These are phyloP conservation scores for Nebria salina DNA, from an alignment of 2,888 invertebrate genomes.

Conservation along the genomic window DNA sequence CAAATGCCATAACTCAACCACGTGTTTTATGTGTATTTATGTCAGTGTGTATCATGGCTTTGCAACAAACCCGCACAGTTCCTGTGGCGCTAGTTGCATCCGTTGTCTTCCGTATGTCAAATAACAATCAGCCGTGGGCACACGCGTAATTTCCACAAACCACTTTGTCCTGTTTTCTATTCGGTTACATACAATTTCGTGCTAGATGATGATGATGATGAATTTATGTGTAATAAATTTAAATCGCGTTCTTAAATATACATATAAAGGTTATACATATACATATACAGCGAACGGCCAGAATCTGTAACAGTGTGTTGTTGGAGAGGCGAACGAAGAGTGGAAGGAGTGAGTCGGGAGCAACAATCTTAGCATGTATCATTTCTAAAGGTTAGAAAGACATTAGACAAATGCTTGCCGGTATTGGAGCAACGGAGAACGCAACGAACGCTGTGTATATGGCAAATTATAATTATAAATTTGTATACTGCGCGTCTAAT, in stretches of 20 bases:
- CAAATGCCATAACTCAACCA: slow-evolving; percentile 21
- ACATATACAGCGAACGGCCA: too few species aligned
- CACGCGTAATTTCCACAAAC: background rate
- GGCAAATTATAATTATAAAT: slow-evolving; percentile 43
- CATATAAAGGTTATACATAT: too few species aligned
- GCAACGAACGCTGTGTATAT: background rate
- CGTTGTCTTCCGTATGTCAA: slow-evolving; percentile 1
- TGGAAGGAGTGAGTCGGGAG: too few species aligned
- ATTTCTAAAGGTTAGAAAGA: too few species aligned
- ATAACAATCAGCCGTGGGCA: background rate
- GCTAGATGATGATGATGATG: too few species aligned
- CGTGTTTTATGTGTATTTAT: slow-evolving; percentile 17
- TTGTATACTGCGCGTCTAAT: slow-evolving; percentile 42
- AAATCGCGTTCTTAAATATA: too few species aligned
- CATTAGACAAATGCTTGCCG: background rate
- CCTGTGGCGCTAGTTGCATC: background rate
- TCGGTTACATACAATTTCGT: too few species aligned
- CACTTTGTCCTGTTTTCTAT: background rate
- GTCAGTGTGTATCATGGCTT: background rate
- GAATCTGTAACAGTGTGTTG: too few species aligned
- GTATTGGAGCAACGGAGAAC: background rate
- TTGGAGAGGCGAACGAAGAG: too few species aligned
- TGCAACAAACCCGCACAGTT: background rate
- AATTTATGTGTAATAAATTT: too few species aligned
- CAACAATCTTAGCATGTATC: too few species aligned